Percentiles rank a stretch among this genome's conserved stretches.
phyloP scores from a whole-genome alignment of 2,888 invertebrate genomes.

The Nymphalis urticae region DNA sequence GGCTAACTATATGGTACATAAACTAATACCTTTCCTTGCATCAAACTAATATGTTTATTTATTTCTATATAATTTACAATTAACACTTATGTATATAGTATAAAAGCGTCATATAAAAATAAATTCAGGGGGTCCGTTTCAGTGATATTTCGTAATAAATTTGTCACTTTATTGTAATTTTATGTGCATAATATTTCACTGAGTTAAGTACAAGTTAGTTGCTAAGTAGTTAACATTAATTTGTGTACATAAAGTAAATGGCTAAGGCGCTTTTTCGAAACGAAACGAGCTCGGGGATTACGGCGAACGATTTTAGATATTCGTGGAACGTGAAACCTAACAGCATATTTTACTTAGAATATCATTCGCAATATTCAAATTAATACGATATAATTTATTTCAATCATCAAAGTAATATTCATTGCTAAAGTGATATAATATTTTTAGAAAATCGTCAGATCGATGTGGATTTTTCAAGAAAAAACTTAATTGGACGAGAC shows the following conservation, averaged over 20 bases:
- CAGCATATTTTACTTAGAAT: conserved; percentile 22
- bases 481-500: neutral
- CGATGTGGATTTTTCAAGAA: neutral
- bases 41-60: too few relatives aligned
- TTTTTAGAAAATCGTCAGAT: neutral
- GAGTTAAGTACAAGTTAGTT: conserved; percentile 1
- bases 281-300: conserved; percentile 9
- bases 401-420: too few relatives aligned
- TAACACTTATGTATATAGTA: neutral
- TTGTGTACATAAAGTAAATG: neutral
- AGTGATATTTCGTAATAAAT: conserved; percentile 2
- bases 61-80: neutral
- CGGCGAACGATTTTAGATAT: conserved; percentile 22
- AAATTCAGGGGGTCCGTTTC: neutral
- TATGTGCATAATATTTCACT: conserved; percentile 9
- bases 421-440: neutral
- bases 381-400: neutral
- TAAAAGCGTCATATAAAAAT: neutral
- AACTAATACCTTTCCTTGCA: too few relatives aligned
- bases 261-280: conserved; percentile 10
- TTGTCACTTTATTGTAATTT: conserved; percentile 1
- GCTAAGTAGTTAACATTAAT: neutral
- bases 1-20: too few relatives aligned
- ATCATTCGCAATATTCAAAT: neutral
- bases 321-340: conserved; percentile 21